A percentile compares a stretch with the other conserved stretches of the same genome.
Evolutionary conservation across 2,113 vertebrate genomes (phyloP).

Genomic region (Muscicapa adusta): DNA sequence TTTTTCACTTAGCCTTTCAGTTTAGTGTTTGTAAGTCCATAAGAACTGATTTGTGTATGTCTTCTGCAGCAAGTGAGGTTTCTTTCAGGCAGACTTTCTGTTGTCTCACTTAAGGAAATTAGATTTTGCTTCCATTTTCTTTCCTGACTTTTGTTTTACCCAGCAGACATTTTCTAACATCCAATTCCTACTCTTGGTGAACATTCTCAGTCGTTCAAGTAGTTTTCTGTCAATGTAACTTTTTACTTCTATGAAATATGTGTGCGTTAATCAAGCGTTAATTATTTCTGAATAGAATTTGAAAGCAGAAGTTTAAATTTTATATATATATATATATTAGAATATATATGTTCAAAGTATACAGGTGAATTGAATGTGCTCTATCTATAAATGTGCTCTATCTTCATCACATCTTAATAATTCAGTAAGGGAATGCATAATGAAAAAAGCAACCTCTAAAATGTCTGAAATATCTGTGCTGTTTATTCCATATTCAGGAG

Average conservation of each 20-base stretch:
- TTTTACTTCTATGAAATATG: not conserved
- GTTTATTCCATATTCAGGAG: conserved; percentile 77
- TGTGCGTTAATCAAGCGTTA: not conserved
- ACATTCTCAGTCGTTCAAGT: not conserved
- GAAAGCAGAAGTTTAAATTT: not conserved
- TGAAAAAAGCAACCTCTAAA: not conserved
- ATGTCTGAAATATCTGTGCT: conserved; percentile 61
- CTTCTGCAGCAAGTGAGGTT: not conserved
- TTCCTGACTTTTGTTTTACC: not conserved
- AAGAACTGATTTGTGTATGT: not conserved
- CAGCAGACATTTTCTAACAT: not conserved
- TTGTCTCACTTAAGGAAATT: not conserved
- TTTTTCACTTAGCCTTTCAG: not conserved
- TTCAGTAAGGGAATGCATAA: not conserved
- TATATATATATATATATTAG: no score
- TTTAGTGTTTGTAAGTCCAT: not conserved
- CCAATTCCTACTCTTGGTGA: not conserved
- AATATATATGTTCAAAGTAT: not conserved
- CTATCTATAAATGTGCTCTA: not conserved
- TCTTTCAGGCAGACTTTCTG: not conserved
- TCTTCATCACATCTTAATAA: not conserved
- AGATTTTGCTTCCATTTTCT: not conserved
- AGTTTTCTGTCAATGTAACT: not conserved
- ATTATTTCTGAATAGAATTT: not conserved
- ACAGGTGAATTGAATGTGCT: not conserved